phyloP scores from a whole-genome alignment of 1,140 invertebrate species.

The Ips nitidus region DNA sequence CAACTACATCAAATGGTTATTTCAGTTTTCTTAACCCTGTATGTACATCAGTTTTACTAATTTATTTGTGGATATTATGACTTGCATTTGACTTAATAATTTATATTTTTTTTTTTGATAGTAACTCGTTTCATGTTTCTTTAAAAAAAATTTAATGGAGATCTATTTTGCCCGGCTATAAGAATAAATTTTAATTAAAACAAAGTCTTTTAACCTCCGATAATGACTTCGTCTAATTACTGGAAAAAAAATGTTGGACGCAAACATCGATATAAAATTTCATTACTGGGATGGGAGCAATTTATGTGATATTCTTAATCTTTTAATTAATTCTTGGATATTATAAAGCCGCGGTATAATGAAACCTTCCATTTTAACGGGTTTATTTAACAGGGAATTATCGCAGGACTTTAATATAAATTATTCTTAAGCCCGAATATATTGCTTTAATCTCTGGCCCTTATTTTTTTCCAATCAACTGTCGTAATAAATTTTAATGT shows the following conservation, averaged over 20 bases:
- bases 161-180: neutral
- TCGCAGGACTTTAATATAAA: neutral
- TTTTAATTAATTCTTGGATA: constrained; percentile 11
- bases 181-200: constrained; percentile 13
- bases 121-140: no score
- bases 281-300: constrained; percentile 1
- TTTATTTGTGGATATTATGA: no score
- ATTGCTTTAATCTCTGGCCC: no score
- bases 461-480: no score
- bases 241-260: constrained; percentile 11
- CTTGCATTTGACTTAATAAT: no score
- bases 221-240: constrained; percentile 17
- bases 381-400: neutral
- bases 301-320: constrained; percentile 9
- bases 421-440: no score
- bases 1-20: no score
- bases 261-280: constrained; percentile 20
- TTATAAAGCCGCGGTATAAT: constrained; percentile 10
- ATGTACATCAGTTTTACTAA: no score
- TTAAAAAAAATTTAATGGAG: neutral
- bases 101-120: no score
- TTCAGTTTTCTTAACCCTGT: no score
- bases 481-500: no score
- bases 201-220: constrained; percentile 8
- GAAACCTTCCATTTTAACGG: constrained; percentile 12